These are phyloP conservation scores for Proteles cristata DNA, from an alignment of 2,113 vertebrate species.

Conservation along the genomic window DNA sequence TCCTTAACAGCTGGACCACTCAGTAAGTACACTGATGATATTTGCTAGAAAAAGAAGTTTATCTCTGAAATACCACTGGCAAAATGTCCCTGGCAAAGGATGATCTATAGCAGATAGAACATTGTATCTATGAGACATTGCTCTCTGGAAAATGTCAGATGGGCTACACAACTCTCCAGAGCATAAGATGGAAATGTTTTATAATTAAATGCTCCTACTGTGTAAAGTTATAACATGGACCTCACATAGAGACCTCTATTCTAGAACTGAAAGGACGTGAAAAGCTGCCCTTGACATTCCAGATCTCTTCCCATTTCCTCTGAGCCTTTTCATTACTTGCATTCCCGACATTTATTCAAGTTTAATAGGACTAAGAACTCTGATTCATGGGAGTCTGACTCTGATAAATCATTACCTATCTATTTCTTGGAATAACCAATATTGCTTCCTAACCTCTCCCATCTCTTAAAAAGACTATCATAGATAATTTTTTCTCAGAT, in stretches of 20 bases:
- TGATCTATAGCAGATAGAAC: neutral
- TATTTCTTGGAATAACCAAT: neutral
- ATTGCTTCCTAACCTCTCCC: neutral
- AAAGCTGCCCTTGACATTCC: neutral
- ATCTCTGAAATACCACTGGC: neutral
- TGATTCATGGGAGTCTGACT: neutral
- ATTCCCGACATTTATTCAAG: neutral
- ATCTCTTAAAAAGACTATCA: neutral
- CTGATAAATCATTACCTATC: neutral
- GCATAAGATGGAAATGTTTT: neutral
- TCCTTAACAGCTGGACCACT: neutral
- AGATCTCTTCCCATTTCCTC: neutral
- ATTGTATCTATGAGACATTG: neutral
- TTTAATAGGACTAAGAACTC: neutral
- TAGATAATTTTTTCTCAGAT: neutral
- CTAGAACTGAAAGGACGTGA: neutral
- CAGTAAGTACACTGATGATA: neutral
- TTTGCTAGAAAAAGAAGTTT: neutral
- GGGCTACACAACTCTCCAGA: neutral
- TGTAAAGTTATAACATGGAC: neutral
- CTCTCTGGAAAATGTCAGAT: neutral
- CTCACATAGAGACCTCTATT: neutral
- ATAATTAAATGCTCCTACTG: neutral
- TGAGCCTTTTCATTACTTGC: neutral
- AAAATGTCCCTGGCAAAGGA: neutral